Conservation (phyloP, 2,888 invertebrate genomes). For the Mesorhabditis spiculigera region DNA sequence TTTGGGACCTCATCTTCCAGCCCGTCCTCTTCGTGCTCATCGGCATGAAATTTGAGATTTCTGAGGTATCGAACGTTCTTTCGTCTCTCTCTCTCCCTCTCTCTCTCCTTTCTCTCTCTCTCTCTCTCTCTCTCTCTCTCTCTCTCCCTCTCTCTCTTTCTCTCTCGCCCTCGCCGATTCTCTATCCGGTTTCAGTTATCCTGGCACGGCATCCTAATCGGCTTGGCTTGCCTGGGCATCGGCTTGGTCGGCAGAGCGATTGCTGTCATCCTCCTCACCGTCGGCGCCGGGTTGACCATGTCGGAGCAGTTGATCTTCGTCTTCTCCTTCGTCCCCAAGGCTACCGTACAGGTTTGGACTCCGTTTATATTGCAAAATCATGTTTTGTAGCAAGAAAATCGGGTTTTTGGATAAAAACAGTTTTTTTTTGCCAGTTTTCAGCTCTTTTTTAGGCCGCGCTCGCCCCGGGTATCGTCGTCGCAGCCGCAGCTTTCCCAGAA, state of each 20-base stretch:
- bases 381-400: too few species aligned
- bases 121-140: not conserved
- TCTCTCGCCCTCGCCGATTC: not conserved
- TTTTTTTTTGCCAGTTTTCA: too few species aligned
- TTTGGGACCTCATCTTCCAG: constrained; percentile 40
- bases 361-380: too few species aligned
- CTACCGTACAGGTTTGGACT: constrained; percentile 45
- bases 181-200: constrained; percentile 17
- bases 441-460: constrained; percentile 14
- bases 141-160: not conserved
- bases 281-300: not conserved
- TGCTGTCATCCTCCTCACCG: constrained; percentile 26
- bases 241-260: constrained; percentile 32
- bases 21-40: constrained; percentile 43
- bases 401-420: too few species aligned
- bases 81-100: not conserved
- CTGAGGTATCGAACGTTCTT: constrained; percentile 12
- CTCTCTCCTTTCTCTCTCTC: not conserved
- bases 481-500: constrained; percentile 6
- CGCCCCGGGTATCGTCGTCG: constrained; percentile 11
- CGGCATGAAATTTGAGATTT: constrained; percentile 34
- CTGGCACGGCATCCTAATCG: constrained; percentile 22
- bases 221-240: constrained; percentile 29
- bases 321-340: constrained; percentile 39
- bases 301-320: constrained; percentile 28